phyloP scores from a whole-genome alignment of 2,113 vertebrate species.

The Machaerirhynchus nigripectus region DNA sequence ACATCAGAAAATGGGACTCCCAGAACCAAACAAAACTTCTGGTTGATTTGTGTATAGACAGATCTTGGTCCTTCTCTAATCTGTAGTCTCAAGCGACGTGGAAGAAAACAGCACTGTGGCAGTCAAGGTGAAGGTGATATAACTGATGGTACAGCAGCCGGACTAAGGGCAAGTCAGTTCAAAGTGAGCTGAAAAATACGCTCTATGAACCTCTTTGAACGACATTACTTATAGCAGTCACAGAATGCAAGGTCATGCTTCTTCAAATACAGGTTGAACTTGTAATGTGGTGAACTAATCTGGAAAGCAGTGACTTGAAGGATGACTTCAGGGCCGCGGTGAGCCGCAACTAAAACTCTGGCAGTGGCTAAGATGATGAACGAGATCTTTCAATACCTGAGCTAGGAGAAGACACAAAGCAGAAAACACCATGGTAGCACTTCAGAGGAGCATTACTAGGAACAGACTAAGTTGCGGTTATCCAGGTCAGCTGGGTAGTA shows the following conservation, averaged over 20 bases:
- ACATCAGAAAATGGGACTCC: background rate
- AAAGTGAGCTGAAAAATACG: slow-evolving; percentile 6
- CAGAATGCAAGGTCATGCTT: slow-evolving; percentile 23
- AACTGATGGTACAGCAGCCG: background rate
- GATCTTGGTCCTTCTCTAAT: background rate
- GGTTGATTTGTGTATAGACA: background rate
- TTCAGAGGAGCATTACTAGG: background rate
- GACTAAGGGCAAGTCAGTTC: background rate
- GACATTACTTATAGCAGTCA: background rate
- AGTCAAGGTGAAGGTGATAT: background rate
- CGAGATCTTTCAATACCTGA: background rate
- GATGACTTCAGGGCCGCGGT: background rate
- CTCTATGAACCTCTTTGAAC: background rate
- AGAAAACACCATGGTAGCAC: background rate
- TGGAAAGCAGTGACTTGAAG: slow-evolving; percentile 19
- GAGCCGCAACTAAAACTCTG: background rate
- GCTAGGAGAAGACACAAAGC: background rate
- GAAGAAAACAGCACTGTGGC: background rate
- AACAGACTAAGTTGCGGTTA: background rate
- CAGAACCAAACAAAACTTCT: background rate
- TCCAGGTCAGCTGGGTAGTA: background rate
- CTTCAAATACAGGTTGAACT: slow-evolving; percentile 21
- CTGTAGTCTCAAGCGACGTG: background rate
- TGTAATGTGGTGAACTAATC: background rate
- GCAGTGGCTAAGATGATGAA: background rate